phyloP scores from a whole-genome alignment of 2,797 vertebrate species.

The Malurus splendens region DNA sequence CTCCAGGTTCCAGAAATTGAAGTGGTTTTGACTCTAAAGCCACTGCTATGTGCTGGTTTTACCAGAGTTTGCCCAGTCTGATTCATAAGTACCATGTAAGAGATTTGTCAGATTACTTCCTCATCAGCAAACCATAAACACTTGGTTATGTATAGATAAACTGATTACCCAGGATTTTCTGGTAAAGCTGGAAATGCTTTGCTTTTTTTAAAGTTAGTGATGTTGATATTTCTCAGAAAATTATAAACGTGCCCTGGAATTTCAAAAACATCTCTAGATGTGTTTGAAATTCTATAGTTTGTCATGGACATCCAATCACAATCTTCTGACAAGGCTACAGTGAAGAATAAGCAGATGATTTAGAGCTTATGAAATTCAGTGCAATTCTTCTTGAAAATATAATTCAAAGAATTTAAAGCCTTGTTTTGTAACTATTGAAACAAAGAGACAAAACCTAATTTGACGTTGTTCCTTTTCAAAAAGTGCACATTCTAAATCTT shows the following conservation, averaged over 20 bases:
- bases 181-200: not conserved
- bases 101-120: not conserved
- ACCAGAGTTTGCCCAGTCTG: not conserved
- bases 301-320: not conserved
- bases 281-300: not conserved
- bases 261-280: not conserved
- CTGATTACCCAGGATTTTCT: not conserved
- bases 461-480: constrained; percentile 27
- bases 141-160: not conserved
- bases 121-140: not conserved
- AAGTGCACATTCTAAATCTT: constrained; percentile 9
- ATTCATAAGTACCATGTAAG: not conserved
- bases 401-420: not conserved
- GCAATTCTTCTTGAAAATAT: not conserved
- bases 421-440: constrained; percentile 24
- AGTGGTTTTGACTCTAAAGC: not conserved
- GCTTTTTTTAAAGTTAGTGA: not conserved
- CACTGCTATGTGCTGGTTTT: not conserved
- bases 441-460: constrained; percentile 38
- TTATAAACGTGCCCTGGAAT: fast-evolving
- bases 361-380: not conserved
- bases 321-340: not conserved
- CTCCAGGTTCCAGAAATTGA: not conserved
- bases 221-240: not conserved
- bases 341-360: not conserved